phyloP scores from a whole-genome alignment of 1,140 invertebrate genomes.

The Macrobrachium rosenbergii region DNA sequence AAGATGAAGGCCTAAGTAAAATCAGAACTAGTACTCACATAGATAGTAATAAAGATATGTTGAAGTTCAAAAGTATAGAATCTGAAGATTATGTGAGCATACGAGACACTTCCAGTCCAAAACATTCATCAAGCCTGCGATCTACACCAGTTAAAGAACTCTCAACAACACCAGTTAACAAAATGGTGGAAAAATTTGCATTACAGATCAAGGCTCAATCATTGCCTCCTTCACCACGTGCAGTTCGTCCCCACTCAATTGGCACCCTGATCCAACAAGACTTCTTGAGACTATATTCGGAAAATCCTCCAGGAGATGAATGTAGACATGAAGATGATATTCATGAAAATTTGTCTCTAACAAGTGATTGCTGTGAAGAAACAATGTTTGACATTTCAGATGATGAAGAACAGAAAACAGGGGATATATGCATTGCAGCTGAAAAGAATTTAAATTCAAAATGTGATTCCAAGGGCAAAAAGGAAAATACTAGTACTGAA shows the following conservation, averaged over 20 bases:
- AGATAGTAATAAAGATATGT: too few species aligned
- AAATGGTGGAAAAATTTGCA: slow-evolving; percentile 41
- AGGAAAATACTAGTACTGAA: too few species aligned
- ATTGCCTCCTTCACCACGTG: slow-evolving; percentile 16
- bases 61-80: too few species aligned
- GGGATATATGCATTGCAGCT: background rate
- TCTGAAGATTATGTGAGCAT: too few species aligned
- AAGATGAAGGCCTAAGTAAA: too few species aligned
- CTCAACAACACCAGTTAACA: slow-evolving; percentile 36
- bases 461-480: too few species aligned
- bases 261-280: slow-evolving; percentile 48
- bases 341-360: background rate
- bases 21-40: too few species aligned
- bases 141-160: background rate
- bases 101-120: background rate
- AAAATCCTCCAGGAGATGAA: background rate
- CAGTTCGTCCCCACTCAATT: slow-evolving; percentile 45
- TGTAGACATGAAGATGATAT: background rate
- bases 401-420: slow-evolving; percentile 24
- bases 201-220: slow-evolving; percentile 32
- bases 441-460: too few species aligned
- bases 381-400: slow-evolving; percentile 40
- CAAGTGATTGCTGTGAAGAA: slow-evolving; percentile 12
- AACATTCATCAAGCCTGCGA: background rate
- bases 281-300: slow-evolving; percentile 24